Percentiles rank a stretch among this genome's conserved stretches.
These are phyloP conservation scores for Chaenodraco wilsoni DNA, from an alignment of 2,797 vertebrate species.

Conservation along the genomic window DNA sequence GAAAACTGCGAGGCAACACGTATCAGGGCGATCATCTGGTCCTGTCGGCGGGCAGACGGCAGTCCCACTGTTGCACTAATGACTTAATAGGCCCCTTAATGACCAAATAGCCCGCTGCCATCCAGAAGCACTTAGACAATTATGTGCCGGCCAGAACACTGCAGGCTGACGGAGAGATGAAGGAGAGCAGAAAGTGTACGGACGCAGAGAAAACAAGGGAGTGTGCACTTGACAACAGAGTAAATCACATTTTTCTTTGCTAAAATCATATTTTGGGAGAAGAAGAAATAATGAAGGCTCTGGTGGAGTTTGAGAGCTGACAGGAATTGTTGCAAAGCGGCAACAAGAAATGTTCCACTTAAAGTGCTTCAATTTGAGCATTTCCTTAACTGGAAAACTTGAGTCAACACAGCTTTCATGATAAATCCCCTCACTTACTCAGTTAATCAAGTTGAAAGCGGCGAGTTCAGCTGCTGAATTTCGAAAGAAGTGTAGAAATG, in stretches of 20 bases:
- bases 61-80: constrained; percentile 82
- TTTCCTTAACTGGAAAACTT: constrained; percentile 49
- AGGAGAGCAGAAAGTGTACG: constrained; percentile 35
- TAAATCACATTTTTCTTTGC: constrained; percentile 32
- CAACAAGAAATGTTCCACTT: constrained; percentile 41
- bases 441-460: constrained; percentile 25
- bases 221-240: constrained; percentile 56
- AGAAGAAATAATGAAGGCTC: constrained; percentile 20
- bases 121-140: constrained; percentile 86
- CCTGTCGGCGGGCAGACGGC: constrained; percentile 71
- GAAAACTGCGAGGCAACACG: constrained; percentile 71
- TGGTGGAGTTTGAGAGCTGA: background rate
- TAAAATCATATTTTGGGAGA: constrained; percentile 31
- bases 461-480: background rate
- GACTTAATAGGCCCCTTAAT: constrained; percentile 86
- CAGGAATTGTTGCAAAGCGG: constrained; percentile 10
- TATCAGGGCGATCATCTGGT: constrained; percentile 79
- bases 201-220: constrained; percentile 43
- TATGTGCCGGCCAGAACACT: constrained; percentile 77
- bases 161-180: constrained; percentile 53
- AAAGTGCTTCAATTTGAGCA: constrained; percentile 29
- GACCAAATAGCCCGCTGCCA: constrained; percentile 85
- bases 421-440: constrained; percentile 6
- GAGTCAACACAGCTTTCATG: constrained; percentile 22
- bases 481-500: background rate